These are phyloP conservation scores for Lepidurus apus DNA, from an alignment of 1,140 invertebrate species.

Conservation along the genomic window DNA sequence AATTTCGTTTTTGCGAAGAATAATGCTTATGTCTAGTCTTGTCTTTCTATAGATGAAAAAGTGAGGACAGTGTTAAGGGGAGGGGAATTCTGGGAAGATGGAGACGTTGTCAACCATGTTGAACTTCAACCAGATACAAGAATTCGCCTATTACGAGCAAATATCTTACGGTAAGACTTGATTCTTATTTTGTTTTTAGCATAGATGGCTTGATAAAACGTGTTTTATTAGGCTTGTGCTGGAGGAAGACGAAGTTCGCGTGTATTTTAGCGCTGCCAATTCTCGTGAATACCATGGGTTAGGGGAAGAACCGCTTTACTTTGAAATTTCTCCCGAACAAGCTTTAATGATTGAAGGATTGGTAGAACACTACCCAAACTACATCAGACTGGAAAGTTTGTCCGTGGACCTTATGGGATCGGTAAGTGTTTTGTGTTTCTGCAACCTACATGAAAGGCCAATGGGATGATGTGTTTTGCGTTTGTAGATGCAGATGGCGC, in stretches of 20 bases:
- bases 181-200: too few relatives aligned
- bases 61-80: conserved; percentile 60
- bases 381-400: conserved; percentile 62
- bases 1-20: too few relatives aligned
- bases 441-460: conserved; percentile 25
- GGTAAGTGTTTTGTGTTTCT: neutral
- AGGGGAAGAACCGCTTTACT: conserved; percentile 66
- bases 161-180: conserved; percentile 56
- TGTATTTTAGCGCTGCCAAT: conserved; percentile 81
- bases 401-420: conserved; percentile 49
- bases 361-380: conserved; percentile 68
- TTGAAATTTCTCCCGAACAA: conserved; percentile 63
- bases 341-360: conserved; percentile 64
- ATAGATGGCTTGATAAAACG: conserved; percentile 32
- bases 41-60: conserved; percentile 52
- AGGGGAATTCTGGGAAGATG: conserved; percentile 59
- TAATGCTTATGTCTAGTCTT: neutral
- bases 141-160: conserved; percentile 63
- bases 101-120: conserved; percentile 55
- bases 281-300: conserved; percentile 64
- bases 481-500: conserved; percentile 53
- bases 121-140: conserved; percentile 62
- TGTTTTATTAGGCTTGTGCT: conserved; percentile 57
- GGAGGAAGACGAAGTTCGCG: conserved; percentile 56
- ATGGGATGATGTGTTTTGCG: conserved; percentile 33